Evolutionary conservation across 2,888 invertebrate genomes (phyloP).

Genomic region (Orchesellides sinensis): DNA sequence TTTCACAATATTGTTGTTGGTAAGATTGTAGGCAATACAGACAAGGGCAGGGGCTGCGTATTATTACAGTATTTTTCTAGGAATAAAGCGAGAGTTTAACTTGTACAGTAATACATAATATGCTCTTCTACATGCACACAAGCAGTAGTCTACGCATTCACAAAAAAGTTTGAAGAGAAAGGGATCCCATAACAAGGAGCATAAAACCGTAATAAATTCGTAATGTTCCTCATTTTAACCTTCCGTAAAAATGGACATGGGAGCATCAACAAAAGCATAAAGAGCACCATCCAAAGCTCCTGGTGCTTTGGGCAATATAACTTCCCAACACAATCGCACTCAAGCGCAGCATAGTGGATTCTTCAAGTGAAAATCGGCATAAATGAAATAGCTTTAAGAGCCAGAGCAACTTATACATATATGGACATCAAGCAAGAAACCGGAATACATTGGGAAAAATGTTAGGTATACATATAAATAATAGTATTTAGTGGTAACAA

Average conservation of each 20-base stretch:
- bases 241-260: slow-evolving; percentile 64
- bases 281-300: slow-evolving; percentile 9
- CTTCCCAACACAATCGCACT: not conserved
- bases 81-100: slow-evolving; percentile 36
- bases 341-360: too few species aligned
- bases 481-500: too few species aligned
- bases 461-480: too few species aligned
- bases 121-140: not conserved
- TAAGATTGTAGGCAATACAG: slow-evolving; percentile 15
- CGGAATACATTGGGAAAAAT: too few species aligned
- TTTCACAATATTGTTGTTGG: slow-evolving; percentile 46
- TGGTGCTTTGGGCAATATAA: not conserved
- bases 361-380: not conserved
- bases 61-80: slow-evolving; percentile 11
- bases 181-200: slow-evolving; percentile 62
- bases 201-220: slow-evolving; percentile 69
- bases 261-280: slow-evolving; percentile 37
- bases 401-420: too few species aligned
- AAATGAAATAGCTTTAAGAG: not conserved
- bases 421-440: too few species aligned
- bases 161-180: slow-evolving; percentile 48
- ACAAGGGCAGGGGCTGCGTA: slow-evolving; percentile 12
- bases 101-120: slow-evolving; percentile 19
- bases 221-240: slow-evolving; percentile 68
- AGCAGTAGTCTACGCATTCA: not conserved